Base-by-base conservation (phyloP, 2,888 invertebrate genomes). In the Pheosia tremula region DNA sequence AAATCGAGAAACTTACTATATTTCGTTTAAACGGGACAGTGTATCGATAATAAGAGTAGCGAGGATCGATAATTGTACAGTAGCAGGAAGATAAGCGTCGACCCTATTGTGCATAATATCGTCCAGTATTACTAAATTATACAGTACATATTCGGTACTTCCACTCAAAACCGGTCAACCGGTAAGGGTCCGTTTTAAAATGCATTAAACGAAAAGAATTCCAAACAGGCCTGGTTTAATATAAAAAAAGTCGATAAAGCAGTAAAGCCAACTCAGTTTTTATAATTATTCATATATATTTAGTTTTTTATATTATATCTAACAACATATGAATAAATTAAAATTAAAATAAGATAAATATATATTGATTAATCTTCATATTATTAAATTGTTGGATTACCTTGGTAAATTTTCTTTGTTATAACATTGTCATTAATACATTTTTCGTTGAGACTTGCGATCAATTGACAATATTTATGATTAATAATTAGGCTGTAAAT, bases 51-150 rank as follows among this genome's bases (percentile, higher is more conserved):
- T 85, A 83, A 81, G 84, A 77, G 78, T 66, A 78, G 73, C 71
- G 77, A 77, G 75, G 73, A 83, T 83, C 86, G 83, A 87, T 91
- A 92, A 92, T 91, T 91, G 83, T 75, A 89, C 83, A 82, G 87
- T 86, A 86, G 87, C 81, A 58, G 79, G 81, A 80, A 79, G 90
- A 88, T 88, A 90, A 88, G 80, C 82, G 84, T 82, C 86, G 80
- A 81, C 85, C 87, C 91, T 87, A 90, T 89, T 88, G 88, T 90
- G 86, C 86, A 85, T 91, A 91, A 91, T 91, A 83, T 87, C 84
- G 83, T 82, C 80, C 87, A 81, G 81, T 83, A 89, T 88, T 87
- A 86, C 87, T 82, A 88, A 91, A 92, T 91, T 91, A 91, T 86
- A 88, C 79, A 80, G 83, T 78, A 69, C 73, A 59, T 62, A 63